Evolutionary conservation across 2,888 invertebrate genomes (phyloP), one percentile per base, ranked within the genome.

Genomic region (Mantis religiosa): DNA sequence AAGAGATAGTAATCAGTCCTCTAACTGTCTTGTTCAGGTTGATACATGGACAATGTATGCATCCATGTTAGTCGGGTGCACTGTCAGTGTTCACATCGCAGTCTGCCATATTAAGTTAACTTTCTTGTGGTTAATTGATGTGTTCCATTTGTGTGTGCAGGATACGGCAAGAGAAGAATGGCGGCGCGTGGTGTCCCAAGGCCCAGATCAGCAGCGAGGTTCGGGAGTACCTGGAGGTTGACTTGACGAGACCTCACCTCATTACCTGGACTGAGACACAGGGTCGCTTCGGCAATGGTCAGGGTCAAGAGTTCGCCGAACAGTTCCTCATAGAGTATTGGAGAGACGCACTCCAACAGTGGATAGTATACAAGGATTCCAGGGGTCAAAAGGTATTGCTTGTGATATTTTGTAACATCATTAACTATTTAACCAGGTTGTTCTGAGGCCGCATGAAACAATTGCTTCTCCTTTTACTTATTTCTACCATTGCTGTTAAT

Each of bases 181-280:
- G 98, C 1, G 98, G 98, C 0, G 98, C 98, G 0, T 98, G 98
- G 98, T 98, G 98, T 93, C 98, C 98, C 14, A 96, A 96, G 92
- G 96, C 96, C 0, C 95, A 96, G 92, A 97, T 98, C 91, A 95
- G 96, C 91, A 95, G 96, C 88, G 95, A 95, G 89, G 95, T 96
- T 89, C 95, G 97, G 25, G 98, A 98, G 92, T 98, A 96, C 93
- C 94, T 98, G 86, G 97, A 98, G 93, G 95, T 97, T 87, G 96
- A 98, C 92, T 94, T 98, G 84, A 95, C 94, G 28, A 95, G 94
- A 89, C 95, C 97, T 92, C 97, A 97, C 92, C 94, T 98, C 91
- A 96, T 98, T 92, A 97, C 98, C 0, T 96, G 95, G 93, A 96
- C 97, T 0, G 98, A 98, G 92, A 97, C 98, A 1, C 98, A 98